Base-by-base conservation (phyloP, 92 coral and sea anemone species). In the Porites rus region DNA sequence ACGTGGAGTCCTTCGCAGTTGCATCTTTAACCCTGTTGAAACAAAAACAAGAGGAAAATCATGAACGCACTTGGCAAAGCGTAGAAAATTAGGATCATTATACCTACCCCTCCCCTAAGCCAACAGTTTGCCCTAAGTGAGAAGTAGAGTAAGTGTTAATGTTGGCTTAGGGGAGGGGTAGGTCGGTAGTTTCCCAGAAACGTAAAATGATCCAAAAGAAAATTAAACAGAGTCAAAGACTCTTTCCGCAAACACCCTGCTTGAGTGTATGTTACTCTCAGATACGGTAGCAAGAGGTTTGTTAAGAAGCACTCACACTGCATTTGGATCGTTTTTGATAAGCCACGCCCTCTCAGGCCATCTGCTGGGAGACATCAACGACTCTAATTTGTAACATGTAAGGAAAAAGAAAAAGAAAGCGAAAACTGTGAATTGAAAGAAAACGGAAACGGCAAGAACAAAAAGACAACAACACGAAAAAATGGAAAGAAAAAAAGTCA, bases 271-370 rank as follows among this genome's bases (percentile, higher is more conserved):
- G 46, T 38, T 38, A 38, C 46, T 38, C 46, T 38, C 46, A 38
- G 6, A 38, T 38, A 10, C 10, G 21, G 1, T 38, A 18, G 1
- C 0, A 12, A 3, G 20, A 17, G 11, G 21, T 72, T 13, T 28
- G 31, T 28, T 17, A 19, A 38, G 21, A 20, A 31, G 17, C 19
- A 64, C 93, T 66, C 88, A 94, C 98, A 66, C 38, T 12, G 78
- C 73, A 38, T 65, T 17, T 0, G 93, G 91, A 17, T 88, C 93
- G 54, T 87, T 91, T 51, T 84, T 80, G 10, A 73, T 76, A 16
- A 95, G 38, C 98, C 98, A 95, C 16, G 78, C 62, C 78, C 96
- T 93, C 75, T 95, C 98, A 7, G 94, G 98, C 98, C 98, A 95
- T 38, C 75, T 80, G 16, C 88, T 86, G 24, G 93, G 94, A 12